These are phyloP conservation scores for Meloe dianella DNA, from an alignment of 2,888 invertebrate genomes.

Conservation along the genomic window DNA sequence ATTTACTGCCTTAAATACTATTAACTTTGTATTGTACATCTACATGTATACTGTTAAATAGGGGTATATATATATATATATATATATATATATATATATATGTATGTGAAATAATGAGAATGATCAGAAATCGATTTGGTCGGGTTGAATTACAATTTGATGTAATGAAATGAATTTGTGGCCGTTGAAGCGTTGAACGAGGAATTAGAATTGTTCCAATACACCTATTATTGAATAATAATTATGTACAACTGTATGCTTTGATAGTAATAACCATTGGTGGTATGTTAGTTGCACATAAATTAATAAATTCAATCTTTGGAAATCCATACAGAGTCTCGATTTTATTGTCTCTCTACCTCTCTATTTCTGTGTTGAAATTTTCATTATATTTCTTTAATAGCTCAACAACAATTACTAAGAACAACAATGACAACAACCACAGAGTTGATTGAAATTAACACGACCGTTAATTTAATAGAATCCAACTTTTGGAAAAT, in stretches of 20 bases:
- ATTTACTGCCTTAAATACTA: background rate
- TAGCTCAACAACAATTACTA: background rate
- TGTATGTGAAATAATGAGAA: background rate
- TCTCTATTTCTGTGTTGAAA: background rate
- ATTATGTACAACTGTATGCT: background rate
- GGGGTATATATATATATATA: background rate
- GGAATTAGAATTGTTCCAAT: constrained; percentile 26
- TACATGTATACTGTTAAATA: background rate
- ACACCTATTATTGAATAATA: constrained; percentile 7
- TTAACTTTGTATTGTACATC: background rate
- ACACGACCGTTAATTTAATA: background rate
- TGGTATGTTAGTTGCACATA: background rate
- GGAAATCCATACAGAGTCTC: too few species aligned
- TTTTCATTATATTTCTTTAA: background rate
- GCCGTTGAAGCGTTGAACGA: constrained; percentile 33
- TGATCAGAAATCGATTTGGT: constrained; percentile 33
- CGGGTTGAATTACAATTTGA: constrained; percentile 43
- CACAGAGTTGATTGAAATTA: background rate
- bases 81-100: background rate
- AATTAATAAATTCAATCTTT: background rate
- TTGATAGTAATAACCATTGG: background rate
- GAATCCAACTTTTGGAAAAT: background rate
- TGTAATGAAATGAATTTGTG: constrained; percentile 36
- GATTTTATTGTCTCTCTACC: too few species aligned
- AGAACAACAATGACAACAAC: background rate